Conservation (phyloP, 2,113 vertebrate genomes). For the Propithecus coquereli region DNA sequence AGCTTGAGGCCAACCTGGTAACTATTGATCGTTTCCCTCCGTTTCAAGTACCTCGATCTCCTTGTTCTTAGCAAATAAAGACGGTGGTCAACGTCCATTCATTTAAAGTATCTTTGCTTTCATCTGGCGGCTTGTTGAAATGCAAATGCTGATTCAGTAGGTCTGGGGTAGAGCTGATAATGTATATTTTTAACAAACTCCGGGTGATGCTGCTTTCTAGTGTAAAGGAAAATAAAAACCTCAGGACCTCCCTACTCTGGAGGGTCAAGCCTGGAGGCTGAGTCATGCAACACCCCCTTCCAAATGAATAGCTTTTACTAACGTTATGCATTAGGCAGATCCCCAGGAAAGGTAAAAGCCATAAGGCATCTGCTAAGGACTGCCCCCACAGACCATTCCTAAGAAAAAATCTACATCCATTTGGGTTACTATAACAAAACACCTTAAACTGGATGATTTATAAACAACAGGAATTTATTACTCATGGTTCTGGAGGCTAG, state of each 20-base stretch:
- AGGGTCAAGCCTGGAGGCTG: too few species aligned
- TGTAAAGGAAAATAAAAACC: too few species aligned
- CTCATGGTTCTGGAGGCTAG: not conserved
- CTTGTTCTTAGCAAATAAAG: not conserved
- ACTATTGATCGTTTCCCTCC: not conserved
- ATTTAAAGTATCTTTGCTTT: not conserved
- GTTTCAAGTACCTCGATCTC: not conserved
- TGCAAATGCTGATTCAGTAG: not conserved
- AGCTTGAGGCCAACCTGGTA: not conserved
- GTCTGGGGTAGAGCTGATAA: not conserved
- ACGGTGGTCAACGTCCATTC: not conserved
- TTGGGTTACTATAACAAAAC: not conserved
- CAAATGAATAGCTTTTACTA: too few species aligned
- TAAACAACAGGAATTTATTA: not conserved
- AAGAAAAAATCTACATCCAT: too few species aligned
- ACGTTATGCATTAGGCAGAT: too few species aligned
- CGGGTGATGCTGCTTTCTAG: not conserved
- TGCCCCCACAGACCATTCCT: too few species aligned
- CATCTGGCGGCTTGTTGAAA: not conserved
- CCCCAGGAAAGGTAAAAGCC: too few species aligned
- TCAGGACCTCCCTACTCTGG: too few species aligned
- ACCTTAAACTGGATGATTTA: not conserved
- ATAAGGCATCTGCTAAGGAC: too few species aligned
- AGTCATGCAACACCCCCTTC: too few species aligned
- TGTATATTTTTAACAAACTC: not conserved